phyloP scores from a whole-genome alignment of 2,113 vertebrate species.

The Coregonus clupeaformis region DNA sequence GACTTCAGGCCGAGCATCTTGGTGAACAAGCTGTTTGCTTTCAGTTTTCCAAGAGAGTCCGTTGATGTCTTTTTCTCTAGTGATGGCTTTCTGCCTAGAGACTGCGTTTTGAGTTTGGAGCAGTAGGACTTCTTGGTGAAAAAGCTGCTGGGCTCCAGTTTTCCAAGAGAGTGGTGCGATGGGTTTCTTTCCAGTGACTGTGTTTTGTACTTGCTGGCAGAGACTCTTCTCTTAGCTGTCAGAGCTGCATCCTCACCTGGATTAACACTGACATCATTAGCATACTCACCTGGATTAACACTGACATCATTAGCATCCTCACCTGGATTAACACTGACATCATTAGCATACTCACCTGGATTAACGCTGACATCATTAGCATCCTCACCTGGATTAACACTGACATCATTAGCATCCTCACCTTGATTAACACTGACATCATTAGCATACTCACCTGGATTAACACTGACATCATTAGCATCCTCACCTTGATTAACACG shows the following conservation, averaged over 20 bases:
- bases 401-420: not conserved
- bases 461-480: no score
- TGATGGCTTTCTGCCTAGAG: not conserved
- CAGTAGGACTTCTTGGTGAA: not conserved
- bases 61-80: not conserved
- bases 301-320: no score
- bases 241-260: not conserved
- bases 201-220: not conserved
- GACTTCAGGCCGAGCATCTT: not conserved
- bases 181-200: not conserved
- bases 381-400: not conserved
- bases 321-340: not conserved
- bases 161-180: not conserved
- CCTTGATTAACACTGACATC: no score
- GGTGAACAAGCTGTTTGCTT: not conserved
- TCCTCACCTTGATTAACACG: no score
- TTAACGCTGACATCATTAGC: no score
- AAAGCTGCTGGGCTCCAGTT: no score
- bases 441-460: no score
- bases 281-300: not conserved
- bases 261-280: not conserved
- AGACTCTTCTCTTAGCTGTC: not conserved
- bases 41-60: not conserved
- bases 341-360: not conserved
- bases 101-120: not conserved